A percentile compares a stretch with the other conserved stretches of the same genome.
phyloP scores from a whole-genome alignment of 1,140 invertebrate species.

The Zaprionus camerounensis region DNA sequence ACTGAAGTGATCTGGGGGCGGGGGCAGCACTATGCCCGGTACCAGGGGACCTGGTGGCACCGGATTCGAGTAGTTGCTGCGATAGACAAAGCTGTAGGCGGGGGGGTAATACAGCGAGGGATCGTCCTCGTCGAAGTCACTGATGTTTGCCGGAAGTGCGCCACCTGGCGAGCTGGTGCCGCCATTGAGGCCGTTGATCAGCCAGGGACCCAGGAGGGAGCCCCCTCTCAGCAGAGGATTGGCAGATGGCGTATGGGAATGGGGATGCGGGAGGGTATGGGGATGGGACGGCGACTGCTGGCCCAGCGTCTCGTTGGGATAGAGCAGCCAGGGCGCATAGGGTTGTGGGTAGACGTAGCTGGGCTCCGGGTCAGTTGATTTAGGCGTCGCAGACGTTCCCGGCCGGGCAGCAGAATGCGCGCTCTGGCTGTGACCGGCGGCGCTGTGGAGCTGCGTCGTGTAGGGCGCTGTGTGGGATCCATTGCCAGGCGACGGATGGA shows the following conservation, averaged over 20 bases:
- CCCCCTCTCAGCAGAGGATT: conserved; percentile 75
- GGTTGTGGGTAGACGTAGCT: conserved; percentile 77
- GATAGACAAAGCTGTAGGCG: conserved; percentile 94
- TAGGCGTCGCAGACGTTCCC: conserved; percentile 74
- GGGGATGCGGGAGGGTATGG: conserved; percentile 29
- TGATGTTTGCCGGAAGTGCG: conserved; percentile 52
- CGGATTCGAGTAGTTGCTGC: conserved; percentile 89
- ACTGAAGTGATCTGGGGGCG: conserved; percentile 93
- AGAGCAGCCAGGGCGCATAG: conserved; percentile 75
- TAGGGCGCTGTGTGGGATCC: conserved; percentile 50
- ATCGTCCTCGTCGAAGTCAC: conserved; percentile 93
- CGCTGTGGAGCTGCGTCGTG: conserved; percentile 28
- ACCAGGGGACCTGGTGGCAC: conserved; percentile 93
- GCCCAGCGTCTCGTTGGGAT: conserved; percentile 74
- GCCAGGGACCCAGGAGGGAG: conserved; percentile 83
- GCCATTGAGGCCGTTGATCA: conserved; percentile 68
- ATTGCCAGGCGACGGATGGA: conserved; percentile 78
- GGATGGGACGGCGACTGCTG: conserved; percentile 17
- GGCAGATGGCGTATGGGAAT: conserved; percentile 45
- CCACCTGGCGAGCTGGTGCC: conserved; percentile 35
- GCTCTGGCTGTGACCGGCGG: conserved; percentile 29
- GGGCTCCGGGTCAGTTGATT: conserved; percentile 52
- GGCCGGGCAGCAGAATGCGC: conserved; percentile 80
- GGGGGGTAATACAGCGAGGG: conserved; percentile 95
- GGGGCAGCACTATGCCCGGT: conserved; percentile 93